These are phyloP conservation scores for Ptilorrhoa leucosticta DNA, from an alignment of 2,113 vertebrate species.

Conservation along the genomic window DNA sequence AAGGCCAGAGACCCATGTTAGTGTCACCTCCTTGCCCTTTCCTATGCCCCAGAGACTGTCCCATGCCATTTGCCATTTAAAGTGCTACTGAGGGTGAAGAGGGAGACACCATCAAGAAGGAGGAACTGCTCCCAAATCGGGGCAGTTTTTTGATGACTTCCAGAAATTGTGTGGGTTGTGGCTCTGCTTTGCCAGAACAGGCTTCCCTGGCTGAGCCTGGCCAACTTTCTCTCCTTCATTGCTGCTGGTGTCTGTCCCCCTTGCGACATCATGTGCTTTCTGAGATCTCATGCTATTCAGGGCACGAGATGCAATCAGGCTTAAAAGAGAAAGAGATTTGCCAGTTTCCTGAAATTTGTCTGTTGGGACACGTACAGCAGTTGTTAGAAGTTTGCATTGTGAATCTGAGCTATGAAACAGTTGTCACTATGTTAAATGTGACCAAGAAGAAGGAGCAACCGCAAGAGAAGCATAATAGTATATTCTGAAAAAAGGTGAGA, in stretches of 20 bases:
- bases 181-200: not conserved
- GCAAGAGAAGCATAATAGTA: not conserved
- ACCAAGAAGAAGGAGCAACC: not conserved
- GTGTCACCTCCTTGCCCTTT: not conserved
- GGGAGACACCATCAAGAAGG: not conserved
- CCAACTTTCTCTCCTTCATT: not conserved
- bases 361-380: rapidly evolving
- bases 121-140: rapidly evolving
- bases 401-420: not conserved
- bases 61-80: not conserved
- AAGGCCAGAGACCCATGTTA: rapidly evolving
- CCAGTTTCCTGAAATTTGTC: not conserved
- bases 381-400: not conserved
- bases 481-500: not conserved
- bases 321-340: not conserved
- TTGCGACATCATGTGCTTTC: not conserved
- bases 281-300: not conserved
- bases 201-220: not conserved
- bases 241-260: not conserved
- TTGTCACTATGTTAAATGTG: not conserved
- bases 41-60: not conserved
- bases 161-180: not conserved
- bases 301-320: not conserved
- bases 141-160: not conserved
- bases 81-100: not conserved